Evolutionary conservation across 2,113 vertebrate species (phyloP), one percentile per base, ranked within the genome.

Genomic region (Genyomyrus donnyi): DNA sequence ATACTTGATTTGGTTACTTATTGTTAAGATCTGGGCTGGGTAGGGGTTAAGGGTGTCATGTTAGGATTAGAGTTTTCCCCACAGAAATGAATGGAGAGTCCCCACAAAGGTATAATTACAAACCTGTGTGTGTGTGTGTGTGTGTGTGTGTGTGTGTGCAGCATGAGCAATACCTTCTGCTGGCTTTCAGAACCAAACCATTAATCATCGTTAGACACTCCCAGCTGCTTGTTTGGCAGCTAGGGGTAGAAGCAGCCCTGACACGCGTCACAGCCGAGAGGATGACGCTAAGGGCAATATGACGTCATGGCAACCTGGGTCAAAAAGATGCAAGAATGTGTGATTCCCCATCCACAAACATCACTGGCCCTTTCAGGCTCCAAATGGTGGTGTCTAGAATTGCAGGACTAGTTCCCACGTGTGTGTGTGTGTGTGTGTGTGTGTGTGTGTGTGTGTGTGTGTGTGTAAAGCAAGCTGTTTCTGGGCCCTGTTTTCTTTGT

Each of bases 251-350:
- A 8, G 21, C 42, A 48, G 45, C 42, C 42, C 42, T 48, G 85
- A 31, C 85, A 86, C 4, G 8, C 8, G 85, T 42, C 42, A 85
- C 80, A n/a, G 7, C 17, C 21, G 7, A 48, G 80, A 19, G 19
- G 1, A 48, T 87, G 46, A 24, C 1, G 85, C n/a, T 9, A 17
- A n/a, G 1, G 48, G 50, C 85, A 87, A 19, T 6, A 7, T 31
- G 88, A 53, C 58, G 90, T 80, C 90, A 89, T 89, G 77, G 88
- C 88, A 90, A 85, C 77, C 45, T 19, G 45, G 17, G 50, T 89
- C 88, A 58, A 88, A 74, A 87, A 83, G 52, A 31, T 45, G 19
- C n/a, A 66, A 2, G 45, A 52, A 31, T 35, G 46, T n/a, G 45
- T 9, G 24, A 45, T 39, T 39, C 31, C 31, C 27, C 70, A 77